These are phyloP conservation scores for Gryllus longicercus DNA, from an alignment of 2,888 invertebrate species.

Conservation along the genomic window DNA sequence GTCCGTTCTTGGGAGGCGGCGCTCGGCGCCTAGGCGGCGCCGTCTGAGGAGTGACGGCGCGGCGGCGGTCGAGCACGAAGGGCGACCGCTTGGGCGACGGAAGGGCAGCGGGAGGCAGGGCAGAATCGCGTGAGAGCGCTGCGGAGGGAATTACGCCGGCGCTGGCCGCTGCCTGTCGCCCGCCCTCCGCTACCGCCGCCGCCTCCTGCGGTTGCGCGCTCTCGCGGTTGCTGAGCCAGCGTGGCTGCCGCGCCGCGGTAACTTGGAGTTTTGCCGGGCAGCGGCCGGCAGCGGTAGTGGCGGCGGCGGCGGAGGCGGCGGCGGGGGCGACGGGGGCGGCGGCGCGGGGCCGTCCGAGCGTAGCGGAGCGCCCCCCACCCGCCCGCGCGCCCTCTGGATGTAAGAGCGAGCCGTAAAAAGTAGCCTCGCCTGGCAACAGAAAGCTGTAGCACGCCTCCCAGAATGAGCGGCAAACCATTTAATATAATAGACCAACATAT, in stretches of 20 bases:
- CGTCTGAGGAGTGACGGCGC: background rate
- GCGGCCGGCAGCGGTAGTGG: background rate
- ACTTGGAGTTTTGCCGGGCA: slow-evolving; percentile 9
- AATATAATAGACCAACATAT: slow-evolving; percentile 21
- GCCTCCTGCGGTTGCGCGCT: slow-evolving; percentile 5
- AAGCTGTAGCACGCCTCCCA: slow-evolving; percentile 17
- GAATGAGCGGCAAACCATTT: slow-evolving; percentile 17
- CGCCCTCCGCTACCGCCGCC: background rate
- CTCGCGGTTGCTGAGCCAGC: slow-evolving; percentile 17
- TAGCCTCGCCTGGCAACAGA: slow-evolving; percentile 10
- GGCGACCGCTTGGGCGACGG: too few species aligned
- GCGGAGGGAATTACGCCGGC: background rate
- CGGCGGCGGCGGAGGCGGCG: background rate
- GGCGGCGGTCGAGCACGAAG: background rate
- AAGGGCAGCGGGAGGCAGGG: too few species aligned
- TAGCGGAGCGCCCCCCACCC: background rate
- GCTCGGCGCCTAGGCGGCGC: background rate
- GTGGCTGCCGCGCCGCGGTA: background rate
- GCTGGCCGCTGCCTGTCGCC: slow-evolving; percentile 18
- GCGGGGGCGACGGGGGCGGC: background rate
- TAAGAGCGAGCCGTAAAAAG: slow-evolving; percentile 17
- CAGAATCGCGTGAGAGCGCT: too few species aligned
- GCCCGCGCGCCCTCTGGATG: slow-evolving; percentile 1
- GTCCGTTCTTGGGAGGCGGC: background rate
- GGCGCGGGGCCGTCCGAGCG: background rate